Base-by-base conservation (phyloP, 2,113 vertebrate species). In the Poecilia latipinna region DNA sequence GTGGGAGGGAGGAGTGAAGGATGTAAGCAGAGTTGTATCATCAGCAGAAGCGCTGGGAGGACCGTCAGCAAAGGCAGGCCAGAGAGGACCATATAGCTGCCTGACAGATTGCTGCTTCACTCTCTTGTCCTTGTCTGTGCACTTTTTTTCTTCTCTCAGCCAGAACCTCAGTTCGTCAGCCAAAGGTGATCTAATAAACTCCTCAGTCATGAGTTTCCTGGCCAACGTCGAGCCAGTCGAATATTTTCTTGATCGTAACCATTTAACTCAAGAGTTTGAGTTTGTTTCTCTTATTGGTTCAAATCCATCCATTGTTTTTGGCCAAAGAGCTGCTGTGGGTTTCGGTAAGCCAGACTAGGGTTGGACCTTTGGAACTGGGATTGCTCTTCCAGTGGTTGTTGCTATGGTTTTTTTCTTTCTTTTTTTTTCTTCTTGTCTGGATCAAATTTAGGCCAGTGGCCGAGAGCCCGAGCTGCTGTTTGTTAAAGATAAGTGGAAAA, bases 401-500 rank as follows among this genome's bases (percentile, higher is more conserved):
- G 93, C 92, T 88, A 92, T 93, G 89, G 87, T 82, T 86, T 92
- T 91, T 88, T 89, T 92, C 84, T 91, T 83, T 86, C 90, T 90
- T 35, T 35, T 11, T 35, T 11, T 11, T 37, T 11, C 10, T 88
- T 90, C 87, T 89, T 92, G 86, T 93, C 73, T 83, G 89, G 82
- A 92, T 91, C 93, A 92, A 93, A 89, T 88, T 90, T 89, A 77
- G 86, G 84, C 91, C 91, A 90, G 90, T 89, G 90, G 88, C 90
- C 86, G 88, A 83, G 84, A 77, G 92, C 82, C 91, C 86, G 85
- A 79, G 82, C 88, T 93, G 87, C 90, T 93, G 91, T 92, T 94
- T 93, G 90, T 90, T 91, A 90, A 91, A 91, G 91, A 93, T 93
- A 92, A 93, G 88, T 92, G 85, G 87, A 86, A 84, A 87, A 91